phyloP scores from a whole-genome alignment of 92 coral and sea anemone genomes.

The Bergia sp. region DNA sequence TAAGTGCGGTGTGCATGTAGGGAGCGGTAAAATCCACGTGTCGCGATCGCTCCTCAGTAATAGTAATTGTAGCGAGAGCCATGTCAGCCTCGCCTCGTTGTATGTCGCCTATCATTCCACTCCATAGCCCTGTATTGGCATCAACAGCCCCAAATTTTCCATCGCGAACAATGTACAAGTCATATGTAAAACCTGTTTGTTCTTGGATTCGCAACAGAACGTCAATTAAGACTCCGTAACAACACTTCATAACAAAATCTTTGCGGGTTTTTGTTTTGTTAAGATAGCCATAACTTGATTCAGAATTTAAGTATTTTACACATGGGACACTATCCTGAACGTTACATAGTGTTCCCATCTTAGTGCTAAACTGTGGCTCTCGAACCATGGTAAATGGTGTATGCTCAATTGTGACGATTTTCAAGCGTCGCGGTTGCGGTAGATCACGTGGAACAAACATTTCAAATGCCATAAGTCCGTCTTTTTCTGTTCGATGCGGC shows the following conservation, averaged over 20 bases:
- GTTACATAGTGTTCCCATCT: constrained; percentile 69
- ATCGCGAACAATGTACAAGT: constrained; percentile 81
- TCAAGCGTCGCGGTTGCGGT: constrained; percentile 77
- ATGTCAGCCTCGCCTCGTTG: constrained; percentile 84
- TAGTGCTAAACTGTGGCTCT: constrained; percentile 64
- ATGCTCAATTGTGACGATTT: constrained; percentile 76
- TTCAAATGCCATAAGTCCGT: constrained; percentile 58
- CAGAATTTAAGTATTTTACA: constrained; percentile 47
- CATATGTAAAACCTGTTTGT: constrained; percentile 71
- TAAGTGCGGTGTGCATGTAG: constrained; percentile 77
- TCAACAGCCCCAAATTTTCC: constrained; percentile 85
- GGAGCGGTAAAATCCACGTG: constrained; percentile 87
- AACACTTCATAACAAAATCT: constrained; percentile 54
- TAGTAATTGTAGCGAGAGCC: constrained; percentile 82
- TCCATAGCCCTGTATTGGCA: constrained; percentile 69
- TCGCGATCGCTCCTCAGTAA: constrained; percentile 76
- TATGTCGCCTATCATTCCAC: constrained; percentile 94
- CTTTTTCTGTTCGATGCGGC: constrained; percentile 16
- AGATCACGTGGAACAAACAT: constrained; percentile 66
- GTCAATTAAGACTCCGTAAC: constrained; percentile 82
- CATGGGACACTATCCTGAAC: constrained; percentile 70
- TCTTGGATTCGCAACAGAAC: constrained; percentile 61
- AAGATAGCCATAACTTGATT: neutral
- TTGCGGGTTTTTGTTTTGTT: neutral
- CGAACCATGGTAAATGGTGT: constrained; percentile 74